Conservation (phyloP, 2,888 invertebrate species). For the Labia minor region DNA sequence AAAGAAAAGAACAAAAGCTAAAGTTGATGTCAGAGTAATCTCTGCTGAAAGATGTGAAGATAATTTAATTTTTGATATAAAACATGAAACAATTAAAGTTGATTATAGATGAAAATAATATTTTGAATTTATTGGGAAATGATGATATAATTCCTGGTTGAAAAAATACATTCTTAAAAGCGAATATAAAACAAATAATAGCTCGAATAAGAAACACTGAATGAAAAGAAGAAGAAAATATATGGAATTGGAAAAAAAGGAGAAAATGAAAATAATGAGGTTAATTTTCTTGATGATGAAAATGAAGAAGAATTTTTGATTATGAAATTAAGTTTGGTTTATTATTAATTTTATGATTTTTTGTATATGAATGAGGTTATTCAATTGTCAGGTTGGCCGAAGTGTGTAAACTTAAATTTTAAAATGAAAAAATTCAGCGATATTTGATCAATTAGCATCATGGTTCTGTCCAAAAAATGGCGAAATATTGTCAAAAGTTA, state of each 20-base stretch:
- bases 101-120: constrained; percentile 24
- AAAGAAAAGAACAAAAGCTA: constrained; percentile 42
- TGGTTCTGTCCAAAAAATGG: too few species aligned
- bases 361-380: too few species aligned
- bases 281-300: constrained; percentile 29
- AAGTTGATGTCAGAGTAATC: constrained; percentile 43
- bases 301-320: constrained; percentile 31
- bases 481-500: too few species aligned
- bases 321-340: too few species aligned
- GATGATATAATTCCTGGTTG: constrained; percentile 47
- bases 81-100: constrained; percentile 35
- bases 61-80: constrained; percentile 31
- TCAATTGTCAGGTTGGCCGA: too few species aligned
- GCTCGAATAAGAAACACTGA: constrained; percentile 56
- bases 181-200: constrained; percentile 59
- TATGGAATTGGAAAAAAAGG: constrained; percentile 34
- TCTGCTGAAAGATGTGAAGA: constrained; percentile 35
- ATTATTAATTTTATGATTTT: too few species aligned
- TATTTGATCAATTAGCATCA: too few species aligned
- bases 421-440: too few species aligned
- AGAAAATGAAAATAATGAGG: constrained; percentile 28
- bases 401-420: too few species aligned
- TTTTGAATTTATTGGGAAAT: constrained; percentile 18
- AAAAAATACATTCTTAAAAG: constrained; percentile 56
- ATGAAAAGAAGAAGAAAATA: constrained; percentile 50